Conservation (phyloP, 2,797 vertebrate genomes). For the Apogon hyalosoma region DNA sequence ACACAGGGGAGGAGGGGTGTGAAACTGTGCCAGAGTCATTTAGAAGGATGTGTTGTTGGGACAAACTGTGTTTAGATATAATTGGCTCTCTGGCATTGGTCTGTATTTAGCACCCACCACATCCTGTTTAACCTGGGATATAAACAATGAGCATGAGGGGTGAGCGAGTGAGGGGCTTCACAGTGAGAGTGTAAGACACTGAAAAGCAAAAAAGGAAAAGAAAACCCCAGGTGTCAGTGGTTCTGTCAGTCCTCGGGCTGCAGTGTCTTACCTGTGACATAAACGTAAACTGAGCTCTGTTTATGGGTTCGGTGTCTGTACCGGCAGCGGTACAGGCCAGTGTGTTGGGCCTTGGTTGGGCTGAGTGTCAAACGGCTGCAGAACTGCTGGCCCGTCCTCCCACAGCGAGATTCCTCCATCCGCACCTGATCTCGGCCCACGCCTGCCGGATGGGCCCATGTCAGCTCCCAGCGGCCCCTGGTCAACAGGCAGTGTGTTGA, state of each 20-base stretch:
- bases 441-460: slow-evolving; percentile 88
- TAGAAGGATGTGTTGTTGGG: slow-evolving; percentile 81
- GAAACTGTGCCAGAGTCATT: slow-evolving; percentile 76
- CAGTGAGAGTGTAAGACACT: not conserved
- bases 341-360: slow-evolving; percentile 85
- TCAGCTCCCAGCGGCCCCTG: slow-evolving; percentile 91
- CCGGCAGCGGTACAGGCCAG: slow-evolving; percentile 90
- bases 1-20: slow-evolving; percentile 32
- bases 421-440: slow-evolving; percentile 82
- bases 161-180: slow-evolving; percentile 32
- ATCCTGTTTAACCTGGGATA: slow-evolving; percentile 81
- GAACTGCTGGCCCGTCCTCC: slow-evolving; percentile 83
- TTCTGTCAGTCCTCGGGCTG: slow-evolving; percentile 11
- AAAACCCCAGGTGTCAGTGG: not conserved
- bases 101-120: slow-evolving; percentile 78
- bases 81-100: slow-evolving; percentile 79
- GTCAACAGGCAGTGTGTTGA: slow-evolving; percentile 15
- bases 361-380: slow-evolving; percentile 89
- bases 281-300: slow-evolving; percentile 89
- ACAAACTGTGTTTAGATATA: slow-evolving; percentile 84
- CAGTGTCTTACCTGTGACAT: slow-evolving; percentile 91
- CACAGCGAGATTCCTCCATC: slow-evolving; percentile 86
- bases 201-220: not conserved
- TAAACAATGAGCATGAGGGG: slow-evolving; percentile 64
- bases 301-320: slow-evolving; percentile 82